Evolutionary conservation across 2,888 invertebrate genomes (phyloP).

Genomic region (Tenthredo mesomela): DNA sequence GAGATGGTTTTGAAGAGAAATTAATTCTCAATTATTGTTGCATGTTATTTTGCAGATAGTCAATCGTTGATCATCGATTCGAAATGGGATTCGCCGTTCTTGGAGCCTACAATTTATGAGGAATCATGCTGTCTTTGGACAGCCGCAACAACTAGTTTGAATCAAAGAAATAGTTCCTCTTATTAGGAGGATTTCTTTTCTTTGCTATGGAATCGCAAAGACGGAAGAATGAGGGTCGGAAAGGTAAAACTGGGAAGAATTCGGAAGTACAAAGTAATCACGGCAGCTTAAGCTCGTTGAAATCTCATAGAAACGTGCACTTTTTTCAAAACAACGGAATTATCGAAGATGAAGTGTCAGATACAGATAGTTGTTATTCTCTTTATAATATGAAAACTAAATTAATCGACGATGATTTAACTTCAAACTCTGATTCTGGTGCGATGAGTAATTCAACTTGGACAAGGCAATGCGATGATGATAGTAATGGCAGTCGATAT

Average conservation of each 20-base stretch:
- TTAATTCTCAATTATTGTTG: neutral
- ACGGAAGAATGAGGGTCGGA: neutral
- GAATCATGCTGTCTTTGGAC: neutral
- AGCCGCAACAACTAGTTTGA: neutral
- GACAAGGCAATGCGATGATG: neutral
- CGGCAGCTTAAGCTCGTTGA: neutral
- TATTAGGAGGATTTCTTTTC: neutral
- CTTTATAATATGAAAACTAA: neutral
- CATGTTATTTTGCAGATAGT: neutral
- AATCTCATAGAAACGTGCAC: neutral
- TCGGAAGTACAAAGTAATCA: neutral
- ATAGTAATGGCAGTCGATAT: too few species aligned
- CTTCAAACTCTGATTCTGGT: neutral
- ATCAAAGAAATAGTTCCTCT: neutral
- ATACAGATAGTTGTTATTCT: neutral
- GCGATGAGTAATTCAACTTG: neutral
- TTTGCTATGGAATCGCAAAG: neutral
- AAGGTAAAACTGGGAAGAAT: neutral
- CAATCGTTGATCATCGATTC: neutral
- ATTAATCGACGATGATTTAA: neutral
- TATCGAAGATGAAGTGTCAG: neutral
- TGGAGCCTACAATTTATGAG: neutral
- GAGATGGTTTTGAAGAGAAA: neutral
- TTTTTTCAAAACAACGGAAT: neutral
- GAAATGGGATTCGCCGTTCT: neutral